Base-by-base conservation (phyloP, 1,140 invertebrate genomes). In the honey bee (Apis mellifera) region DNA sequence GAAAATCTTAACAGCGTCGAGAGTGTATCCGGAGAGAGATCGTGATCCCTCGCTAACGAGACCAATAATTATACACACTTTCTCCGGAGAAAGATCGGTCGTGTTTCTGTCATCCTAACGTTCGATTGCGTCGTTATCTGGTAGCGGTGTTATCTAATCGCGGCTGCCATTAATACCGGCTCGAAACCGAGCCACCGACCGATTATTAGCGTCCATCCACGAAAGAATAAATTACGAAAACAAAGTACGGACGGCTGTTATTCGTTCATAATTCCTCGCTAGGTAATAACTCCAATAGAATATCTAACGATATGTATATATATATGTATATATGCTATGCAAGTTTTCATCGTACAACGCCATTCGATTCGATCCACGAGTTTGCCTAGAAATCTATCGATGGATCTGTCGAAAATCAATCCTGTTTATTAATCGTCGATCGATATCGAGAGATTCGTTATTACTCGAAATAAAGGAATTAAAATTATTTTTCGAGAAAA, bases 1-100 rank as follows among this genome's bases (percentile, higher is more conserved):
- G 78, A 81, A 75, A 81, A 75, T 52, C 68, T n/a, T 52, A 75
- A 68, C 52, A 59, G 42, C 42, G 12, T 21, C 5, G 42, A 13
- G 78, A 75, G n/a, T n/a, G n/a, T n/a, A n/a, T n/a, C 26, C 26
- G 1, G 68, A 75, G 54, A 17, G 9, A 8, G 17, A 19, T 9
- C 50, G 78, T 4, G 9, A 17, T 21, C 17, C 62, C 17, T 13
- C 54, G 21, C 57, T 82, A 82, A 82, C 74, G 74, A 82, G 62
- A 15, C 15, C 21, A 82, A 82, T 82, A 70, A 82, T 78, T 76
- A 77, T 70, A 50, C 80, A 70, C 80, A 78, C 80, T 82, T 82
- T 82, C 80, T 77, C 74, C 23, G 11, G 65, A 17, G 48, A 48
- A 65, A n/a, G 80, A 81, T 65, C 48, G 73, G 54, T 48, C 23